Conservation (phyloP, 1,140 invertebrate species). For the Drosophila trapezifrons region DNA sequence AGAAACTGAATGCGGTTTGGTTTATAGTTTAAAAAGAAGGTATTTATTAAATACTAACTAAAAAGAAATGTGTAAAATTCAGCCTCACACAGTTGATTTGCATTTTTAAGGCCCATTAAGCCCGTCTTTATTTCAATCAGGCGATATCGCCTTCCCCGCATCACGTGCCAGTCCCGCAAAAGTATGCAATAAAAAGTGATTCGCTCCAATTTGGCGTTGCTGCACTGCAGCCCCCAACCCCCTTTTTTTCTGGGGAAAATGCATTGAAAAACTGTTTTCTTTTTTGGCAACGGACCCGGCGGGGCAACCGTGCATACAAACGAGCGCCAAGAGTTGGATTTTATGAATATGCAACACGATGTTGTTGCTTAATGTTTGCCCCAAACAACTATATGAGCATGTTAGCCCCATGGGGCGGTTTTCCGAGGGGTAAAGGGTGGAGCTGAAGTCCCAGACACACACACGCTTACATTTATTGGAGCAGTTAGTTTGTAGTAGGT, state of each 20-base stretch:
- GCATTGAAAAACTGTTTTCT: constrained; percentile 26
- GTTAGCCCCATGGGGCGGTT: constrained; percentile 29
- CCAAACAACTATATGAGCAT: constrained; percentile 51
- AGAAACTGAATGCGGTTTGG: too few relatives aligned
- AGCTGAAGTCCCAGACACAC: constrained; percentile 22
- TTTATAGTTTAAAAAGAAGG: too few relatives aligned
- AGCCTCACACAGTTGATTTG: not conserved
- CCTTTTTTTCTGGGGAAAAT: constrained; percentile 11
- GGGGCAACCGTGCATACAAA: constrained; percentile 1
- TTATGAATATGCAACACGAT: constrained; percentile 75
- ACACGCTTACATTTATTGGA: constrained; percentile 54
- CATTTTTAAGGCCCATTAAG: not conserved
- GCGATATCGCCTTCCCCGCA: not conserved
- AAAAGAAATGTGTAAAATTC: too few relatives aligned
- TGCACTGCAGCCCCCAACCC: not conserved
- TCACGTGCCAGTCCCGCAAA: not conserved
- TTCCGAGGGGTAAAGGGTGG: not conserved
- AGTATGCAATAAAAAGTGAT: constrained; percentile 43
- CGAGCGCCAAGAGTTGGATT: constrained; percentile 37
- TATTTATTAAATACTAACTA: too few relatives aligned
- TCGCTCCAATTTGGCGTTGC: constrained; percentile 28
- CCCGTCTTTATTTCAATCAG: constrained; percentile 16
- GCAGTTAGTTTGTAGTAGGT: constrained; percentile 74
- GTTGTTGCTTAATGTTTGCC: constrained; percentile 63
- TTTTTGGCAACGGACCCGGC: constrained; percentile 20